Percentiles rank a stretch among this genome's conserved stretches.
Evolutionary conservation across 2,888 invertebrate genomes (phyloP).

Genomic region (Pristionchus arcanus): DNA sequence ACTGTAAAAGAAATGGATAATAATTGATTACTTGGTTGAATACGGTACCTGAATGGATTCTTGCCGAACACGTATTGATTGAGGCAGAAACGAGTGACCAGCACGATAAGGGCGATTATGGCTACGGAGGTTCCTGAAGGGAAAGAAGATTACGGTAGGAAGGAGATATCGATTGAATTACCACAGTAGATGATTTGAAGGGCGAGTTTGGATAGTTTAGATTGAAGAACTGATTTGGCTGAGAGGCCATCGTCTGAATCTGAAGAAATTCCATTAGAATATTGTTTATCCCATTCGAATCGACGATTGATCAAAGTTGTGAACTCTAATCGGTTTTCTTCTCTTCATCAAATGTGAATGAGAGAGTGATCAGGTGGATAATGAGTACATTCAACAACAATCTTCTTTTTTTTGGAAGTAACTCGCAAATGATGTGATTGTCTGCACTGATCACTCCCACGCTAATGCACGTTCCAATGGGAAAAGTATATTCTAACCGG

Average conservation of each 20-base stretch:
- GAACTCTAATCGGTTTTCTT: constrained; percentile 34
- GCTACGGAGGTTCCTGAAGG: constrained; percentile 78
- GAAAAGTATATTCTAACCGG: background rate
- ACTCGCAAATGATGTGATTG: background rate
- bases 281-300: background rate
- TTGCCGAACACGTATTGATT: constrained; percentile 70
- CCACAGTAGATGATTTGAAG: constrained; percentile 78
- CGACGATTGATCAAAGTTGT: background rate
- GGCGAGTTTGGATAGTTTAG: constrained; percentile 76
- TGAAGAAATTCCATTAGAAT: background rate
- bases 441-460: background rate
- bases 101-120: constrained; percentile 75
- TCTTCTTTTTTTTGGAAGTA: background rate
- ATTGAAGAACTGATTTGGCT: constrained; percentile 77
- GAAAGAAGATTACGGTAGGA: constrained; percentile 38
- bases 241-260: constrained; percentile 66
- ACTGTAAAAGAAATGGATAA: constrained; percentile 14
- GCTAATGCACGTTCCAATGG: background rate
- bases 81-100: constrained; percentile 78
- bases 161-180: constrained; percentile 51
- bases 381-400: background rate
- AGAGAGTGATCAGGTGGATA: background rate
- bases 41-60: constrained; percentile 64
- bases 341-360: background rate
- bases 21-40: background rate